Conservation (phyloP, 2,888 invertebrate genomes). For the Volucella inanis region DNA sequence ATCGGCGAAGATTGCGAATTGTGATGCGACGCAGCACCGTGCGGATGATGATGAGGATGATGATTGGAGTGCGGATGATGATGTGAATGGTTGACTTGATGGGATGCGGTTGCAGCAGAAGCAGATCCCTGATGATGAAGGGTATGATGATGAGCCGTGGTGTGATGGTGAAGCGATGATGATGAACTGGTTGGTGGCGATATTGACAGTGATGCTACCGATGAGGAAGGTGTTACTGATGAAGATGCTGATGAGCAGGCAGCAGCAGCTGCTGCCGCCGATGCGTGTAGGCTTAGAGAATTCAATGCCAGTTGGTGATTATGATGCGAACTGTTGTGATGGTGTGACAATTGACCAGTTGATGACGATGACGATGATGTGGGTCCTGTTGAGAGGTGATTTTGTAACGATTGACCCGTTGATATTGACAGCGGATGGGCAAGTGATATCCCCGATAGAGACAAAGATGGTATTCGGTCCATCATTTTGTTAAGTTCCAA, state of each 20-base stretch:
- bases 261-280: constrained; percentile 69
- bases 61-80: constrained; percentile 78
- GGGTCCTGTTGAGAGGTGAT: constrained; percentile 81
- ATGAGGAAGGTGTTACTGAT: constrained; percentile 74
- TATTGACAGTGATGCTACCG: constrained; percentile 68
- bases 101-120: constrained; percentile 70
- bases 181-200: constrained; percentile 74
- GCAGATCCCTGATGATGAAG: constrained; percentile 72
- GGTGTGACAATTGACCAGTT: constrained; percentile 76
- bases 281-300: constrained; percentile 78
- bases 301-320: constrained; percentile 80
- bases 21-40: constrained; percentile 81
- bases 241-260: constrained; percentile 71
- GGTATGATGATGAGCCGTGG: constrained; percentile 71
- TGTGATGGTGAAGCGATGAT: constrained; percentile 72
- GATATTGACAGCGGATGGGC: constrained; percentile 82
- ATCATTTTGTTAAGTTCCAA: constrained; percentile 80
- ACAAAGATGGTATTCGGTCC: constrained; percentile 83
- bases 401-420: constrained; percentile 79
- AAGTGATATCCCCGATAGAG: constrained; percentile 83
- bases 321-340: constrained; percentile 76
- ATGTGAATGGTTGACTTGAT: constrained; percentile 75
- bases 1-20: constrained; percentile 82
- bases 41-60: constrained; percentile 78
- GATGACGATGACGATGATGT: constrained; percentile 77